Percentiles rank a stretch among this genome's conserved stretches.
Conservation (phyloP, 2,113 vertebrate genomes). For the Aix galericulata region DNA sequence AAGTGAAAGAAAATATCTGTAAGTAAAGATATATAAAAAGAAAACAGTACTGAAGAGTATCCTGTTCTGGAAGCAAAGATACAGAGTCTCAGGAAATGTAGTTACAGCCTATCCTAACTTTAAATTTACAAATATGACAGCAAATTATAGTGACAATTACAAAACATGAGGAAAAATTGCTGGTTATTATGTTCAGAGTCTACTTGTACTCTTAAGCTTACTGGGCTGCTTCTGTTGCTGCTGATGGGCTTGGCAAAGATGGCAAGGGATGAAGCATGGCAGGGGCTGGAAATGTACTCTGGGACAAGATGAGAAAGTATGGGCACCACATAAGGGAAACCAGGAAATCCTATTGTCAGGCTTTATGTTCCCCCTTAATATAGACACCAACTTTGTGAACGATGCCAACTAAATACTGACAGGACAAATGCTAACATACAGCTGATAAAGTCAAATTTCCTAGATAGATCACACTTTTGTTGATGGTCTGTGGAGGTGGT, state of each 20-base stretch:
- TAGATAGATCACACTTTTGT: neutral
- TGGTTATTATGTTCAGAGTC: neutral
- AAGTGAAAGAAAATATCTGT: neutral
- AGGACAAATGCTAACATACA: neutral
- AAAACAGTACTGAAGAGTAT: neutral
- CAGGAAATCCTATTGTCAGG: rapidly evolving
- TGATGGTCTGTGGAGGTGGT: neutral
- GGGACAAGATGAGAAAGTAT: neutral
- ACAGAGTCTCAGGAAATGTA: neutral
- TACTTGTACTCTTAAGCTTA: neutral
- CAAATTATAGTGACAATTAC: neutral
- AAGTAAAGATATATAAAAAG: neutral
- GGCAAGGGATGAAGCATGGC: neutral
- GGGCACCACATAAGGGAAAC: neutral
- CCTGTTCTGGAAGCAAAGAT: neutral
- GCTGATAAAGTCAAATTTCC: neutral
- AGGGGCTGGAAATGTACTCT: neutral
- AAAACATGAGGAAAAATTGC: neutral
- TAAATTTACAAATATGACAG: neutral
- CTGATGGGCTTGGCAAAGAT: neutral
- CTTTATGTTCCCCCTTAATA: rapidly evolving
- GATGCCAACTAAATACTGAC: rapidly evolving
- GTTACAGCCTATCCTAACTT: neutral
- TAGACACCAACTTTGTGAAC: neutral
- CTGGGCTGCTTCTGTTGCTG: neutral